These are phyloP conservation scores for Ostrea denselamellosa DNA, from an alignment of 1,140 invertebrate species.

Conservation along the genomic window DNA sequence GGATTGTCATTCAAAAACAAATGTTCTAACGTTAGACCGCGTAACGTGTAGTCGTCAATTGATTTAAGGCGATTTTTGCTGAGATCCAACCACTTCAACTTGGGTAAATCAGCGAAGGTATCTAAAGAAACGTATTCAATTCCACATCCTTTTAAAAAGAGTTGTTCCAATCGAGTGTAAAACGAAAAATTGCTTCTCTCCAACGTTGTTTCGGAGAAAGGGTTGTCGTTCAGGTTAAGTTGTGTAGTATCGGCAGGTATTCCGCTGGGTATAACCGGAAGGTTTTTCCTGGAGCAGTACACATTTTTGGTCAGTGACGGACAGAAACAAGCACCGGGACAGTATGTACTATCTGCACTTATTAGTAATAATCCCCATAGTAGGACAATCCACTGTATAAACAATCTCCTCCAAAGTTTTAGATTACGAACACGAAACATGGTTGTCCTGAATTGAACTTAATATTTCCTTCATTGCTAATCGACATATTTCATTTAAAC, in stretches of 20 bases:
- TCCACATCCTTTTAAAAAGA: constrained; percentile 77
- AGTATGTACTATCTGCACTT: constrained; percentile 55
- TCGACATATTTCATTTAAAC: constrained; percentile 33
- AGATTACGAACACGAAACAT: constrained; percentile 49
- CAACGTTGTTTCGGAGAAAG: constrained; percentile 68
- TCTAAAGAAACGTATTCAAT: constrained; percentile 74
- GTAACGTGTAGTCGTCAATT: constrained; percentile 74
- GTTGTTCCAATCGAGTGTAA: constrained; percentile 69
- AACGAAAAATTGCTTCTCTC: constrained; percentile 71
- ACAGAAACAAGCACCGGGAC: constrained; percentile 76
- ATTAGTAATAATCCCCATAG: constrained; percentile 42
- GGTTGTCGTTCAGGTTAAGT: constrained; percentile 75
- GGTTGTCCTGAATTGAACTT: constrained; percentile 41
- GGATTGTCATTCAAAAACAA: constrained; percentile 77
- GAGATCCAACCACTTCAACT: constrained; percentile 76
- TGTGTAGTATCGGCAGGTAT: constrained; percentile 74
- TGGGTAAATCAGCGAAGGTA: constrained; percentile 73
- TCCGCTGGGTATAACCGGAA: constrained; percentile 72
- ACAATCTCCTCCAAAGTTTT: not conserved
- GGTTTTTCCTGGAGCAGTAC: constrained; percentile 72
- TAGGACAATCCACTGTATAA: constrained; percentile 37
- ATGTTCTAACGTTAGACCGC: constrained; percentile 74
- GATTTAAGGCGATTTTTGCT: constrained; percentile 75
- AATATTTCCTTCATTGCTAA: constrained; percentile 38
- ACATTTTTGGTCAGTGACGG: constrained; percentile 73